Evolutionary conservation across 1,140 invertebrate species (phyloP).

Genomic region (Chionoecetes opilio): DNA sequence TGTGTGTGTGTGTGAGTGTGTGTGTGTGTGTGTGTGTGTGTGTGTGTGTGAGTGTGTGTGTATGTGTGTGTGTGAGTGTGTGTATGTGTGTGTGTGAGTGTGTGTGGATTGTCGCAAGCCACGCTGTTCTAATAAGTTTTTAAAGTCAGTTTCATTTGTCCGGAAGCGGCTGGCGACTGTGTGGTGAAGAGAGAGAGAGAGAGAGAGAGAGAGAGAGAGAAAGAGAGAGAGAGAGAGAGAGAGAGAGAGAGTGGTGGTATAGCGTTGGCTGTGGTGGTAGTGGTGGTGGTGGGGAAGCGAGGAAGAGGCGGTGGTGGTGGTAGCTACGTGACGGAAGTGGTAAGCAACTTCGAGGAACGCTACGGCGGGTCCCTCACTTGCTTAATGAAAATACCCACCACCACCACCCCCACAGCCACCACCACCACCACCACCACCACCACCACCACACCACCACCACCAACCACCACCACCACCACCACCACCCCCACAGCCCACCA

Average conservation of each 20-base stretch:
- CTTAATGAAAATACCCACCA: background rate
- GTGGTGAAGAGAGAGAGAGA: too few relatives aligned
- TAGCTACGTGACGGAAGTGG: slow-evolving; percentile 6
- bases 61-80: background rate
- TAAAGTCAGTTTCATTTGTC: background rate
- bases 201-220: background rate
- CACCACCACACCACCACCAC: background rate
- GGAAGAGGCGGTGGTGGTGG: background rate
- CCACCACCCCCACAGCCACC: background rate
- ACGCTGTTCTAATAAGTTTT: background rate
- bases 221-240: slow-evolving; percentile 27
- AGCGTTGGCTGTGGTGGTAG: background rate
- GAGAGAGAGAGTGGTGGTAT: background rate
- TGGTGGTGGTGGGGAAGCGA: background rate
- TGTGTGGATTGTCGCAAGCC: background rate
- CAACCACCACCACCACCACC: background rate
- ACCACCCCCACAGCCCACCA: too few relatives aligned
- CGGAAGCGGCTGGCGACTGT: too few relatives aligned
- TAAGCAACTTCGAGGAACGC: background rate
- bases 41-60: background rate
- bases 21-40: slow-evolving; percentile 19
- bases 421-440: background rate
- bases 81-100: background rate
- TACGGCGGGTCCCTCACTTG: background rate
- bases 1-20: background rate